Percentiles rank a stretch among this genome's conserved stretches.
Evolutionary conservation across 2,888 invertebrate species (phyloP).

Genomic region (Disparrhopalites patrizii): DNA sequence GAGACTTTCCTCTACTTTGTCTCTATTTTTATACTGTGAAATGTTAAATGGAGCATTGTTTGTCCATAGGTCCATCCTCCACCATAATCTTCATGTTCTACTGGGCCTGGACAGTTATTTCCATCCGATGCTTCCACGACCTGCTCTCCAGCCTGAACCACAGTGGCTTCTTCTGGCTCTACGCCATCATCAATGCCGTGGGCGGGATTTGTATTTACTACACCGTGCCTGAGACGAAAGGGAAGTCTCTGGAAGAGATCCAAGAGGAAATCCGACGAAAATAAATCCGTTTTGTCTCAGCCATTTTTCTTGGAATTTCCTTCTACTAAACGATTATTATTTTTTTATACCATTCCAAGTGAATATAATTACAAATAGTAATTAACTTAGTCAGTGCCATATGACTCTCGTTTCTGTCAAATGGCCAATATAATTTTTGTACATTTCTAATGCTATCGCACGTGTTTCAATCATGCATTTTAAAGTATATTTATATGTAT

Average conservation of each 20-base stretch:
- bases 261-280: constrained; percentile 11
- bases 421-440: no score
- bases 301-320: no score
- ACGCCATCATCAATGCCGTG: constrained; percentile 62
- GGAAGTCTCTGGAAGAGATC: constrained; percentile 18
- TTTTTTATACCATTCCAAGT: no score
- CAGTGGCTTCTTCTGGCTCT: constrained; percentile 65
- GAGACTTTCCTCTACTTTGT: neutral
- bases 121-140: constrained; percentile 49
- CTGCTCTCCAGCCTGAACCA: constrained; percentile 58
- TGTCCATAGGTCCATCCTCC: constrained; percentile 57
- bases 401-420: no score
- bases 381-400: no score
- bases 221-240: constrained; percentile 56
- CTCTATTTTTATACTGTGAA: no score
- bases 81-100: constrained; percentile 70
- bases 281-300: no score
- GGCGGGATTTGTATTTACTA: constrained; percentile 67
- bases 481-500: no score
- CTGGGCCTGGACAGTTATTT: constrained; percentile 66
- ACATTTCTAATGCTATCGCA: no score
- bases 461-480: no score
- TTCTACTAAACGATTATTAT: no score
- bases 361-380: no score
- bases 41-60: neutral